Conservation (phyloP, 2,888 invertebrate genomes). For the Apeira syringaria region DNA sequence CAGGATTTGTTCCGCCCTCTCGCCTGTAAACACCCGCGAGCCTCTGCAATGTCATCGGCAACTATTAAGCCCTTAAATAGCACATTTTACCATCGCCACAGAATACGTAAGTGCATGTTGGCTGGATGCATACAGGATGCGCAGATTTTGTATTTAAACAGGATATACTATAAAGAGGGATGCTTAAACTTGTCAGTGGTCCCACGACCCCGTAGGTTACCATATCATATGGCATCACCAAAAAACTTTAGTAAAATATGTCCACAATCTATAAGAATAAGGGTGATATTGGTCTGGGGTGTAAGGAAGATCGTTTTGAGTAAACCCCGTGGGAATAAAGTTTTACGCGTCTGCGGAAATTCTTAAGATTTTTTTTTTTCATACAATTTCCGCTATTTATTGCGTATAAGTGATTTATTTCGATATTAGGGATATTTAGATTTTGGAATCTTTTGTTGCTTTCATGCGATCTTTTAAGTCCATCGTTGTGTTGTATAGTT, state of each 20-base stretch:
- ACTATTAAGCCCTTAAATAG: too few species aligned
- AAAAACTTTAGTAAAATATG: constrained; percentile 20
- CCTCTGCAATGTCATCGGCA: too few species aligned
- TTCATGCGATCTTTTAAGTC: constrained; percentile 7
- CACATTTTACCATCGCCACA: too few species aligned
- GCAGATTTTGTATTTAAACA: constrained; percentile 63
- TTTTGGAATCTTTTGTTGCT: constrained; percentile 11
- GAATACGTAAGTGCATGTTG: too few species aligned
- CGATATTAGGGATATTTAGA: constrained; percentile 29
- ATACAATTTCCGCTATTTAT: constrained; percentile 33
- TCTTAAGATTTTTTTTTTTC: constrained; percentile 43
- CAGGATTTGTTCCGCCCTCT: too few species aligned
- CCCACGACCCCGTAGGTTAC: constrained; percentile 75
- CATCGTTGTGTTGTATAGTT: background rate
- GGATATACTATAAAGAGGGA: constrained; percentile 72
- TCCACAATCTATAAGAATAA: constrained; percentile 15
- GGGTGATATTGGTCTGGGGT: constrained; percentile 15
- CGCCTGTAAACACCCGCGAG: too few species aligned
- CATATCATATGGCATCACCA: constrained; percentile 46
- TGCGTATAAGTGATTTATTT: constrained; percentile 27
- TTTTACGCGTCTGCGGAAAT: constrained; percentile 71
- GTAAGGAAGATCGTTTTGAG: constrained; percentile 3
- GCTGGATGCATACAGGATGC: constrained; percentile 65
- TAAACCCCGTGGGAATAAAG: constrained; percentile 68
- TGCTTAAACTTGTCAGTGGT: constrained; percentile 74